Conservation (phyloP, 2,113 vertebrate genomes). For the Odocoileus virginianus region DNA sequence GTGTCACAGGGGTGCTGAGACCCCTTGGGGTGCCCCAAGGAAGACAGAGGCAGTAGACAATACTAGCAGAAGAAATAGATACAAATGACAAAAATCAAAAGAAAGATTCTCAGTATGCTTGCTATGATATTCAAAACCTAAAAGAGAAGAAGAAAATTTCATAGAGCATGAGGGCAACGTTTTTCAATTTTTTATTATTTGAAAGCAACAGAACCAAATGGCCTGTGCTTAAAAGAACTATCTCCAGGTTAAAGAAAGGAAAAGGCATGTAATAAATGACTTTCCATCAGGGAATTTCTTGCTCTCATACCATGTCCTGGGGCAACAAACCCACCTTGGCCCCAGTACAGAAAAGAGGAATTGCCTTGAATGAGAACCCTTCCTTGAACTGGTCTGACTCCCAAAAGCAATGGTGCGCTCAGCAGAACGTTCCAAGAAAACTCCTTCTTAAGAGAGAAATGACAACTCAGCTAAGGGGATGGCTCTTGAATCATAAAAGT, state of each 20-base stretch:
- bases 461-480: background rate
- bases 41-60: background rate
- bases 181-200: background rate
- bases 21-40: background rate
- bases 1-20: background rate
- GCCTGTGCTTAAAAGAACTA: background rate
- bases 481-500: constrained; percentile 15
- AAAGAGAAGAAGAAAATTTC: constrained; percentile 23
- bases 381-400: background rate
- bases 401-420: background rate
- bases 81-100: background rate
- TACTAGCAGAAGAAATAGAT: background rate
- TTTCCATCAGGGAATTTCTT: background rate
- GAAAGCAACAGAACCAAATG: background rate
- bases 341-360: constrained; percentile 25
- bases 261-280: background rate
- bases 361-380: background rate
- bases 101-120: background rate
- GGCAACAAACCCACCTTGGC: background rate
- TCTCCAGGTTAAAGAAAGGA: background rate
- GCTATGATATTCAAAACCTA: background rate
- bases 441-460: constrained; percentile 8
- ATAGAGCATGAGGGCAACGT: background rate
- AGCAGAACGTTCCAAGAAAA: background rate
- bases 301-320: background rate